Evolutionary conservation across 2,888 invertebrate species (phyloP).

Genomic region (Salpingus planirostris): DNA sequence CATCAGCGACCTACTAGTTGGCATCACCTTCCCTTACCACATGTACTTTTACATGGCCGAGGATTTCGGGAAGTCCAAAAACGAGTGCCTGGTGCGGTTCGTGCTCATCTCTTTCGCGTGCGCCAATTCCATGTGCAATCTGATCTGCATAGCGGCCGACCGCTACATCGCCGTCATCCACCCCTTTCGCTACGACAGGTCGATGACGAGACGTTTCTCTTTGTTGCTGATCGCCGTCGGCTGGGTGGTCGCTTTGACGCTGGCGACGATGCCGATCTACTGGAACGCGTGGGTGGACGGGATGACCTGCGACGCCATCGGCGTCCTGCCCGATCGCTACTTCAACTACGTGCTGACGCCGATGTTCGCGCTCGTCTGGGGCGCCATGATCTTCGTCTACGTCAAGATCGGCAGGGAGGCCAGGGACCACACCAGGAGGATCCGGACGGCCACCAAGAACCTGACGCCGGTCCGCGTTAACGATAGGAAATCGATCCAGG

Average conservation of each 20-base stretch:
- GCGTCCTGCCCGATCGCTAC: conserved; percentile 45
- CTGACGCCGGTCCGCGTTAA: conserved; percentile 21
- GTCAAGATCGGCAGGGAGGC: conserved; percentile 73
- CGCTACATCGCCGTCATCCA: conserved; percentile 72
- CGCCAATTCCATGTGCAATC: conserved; percentile 68
- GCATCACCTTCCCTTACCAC: conserved; percentile 68
- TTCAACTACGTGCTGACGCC: conserved; percentile 52
- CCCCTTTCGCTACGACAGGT: conserved; percentile 67
- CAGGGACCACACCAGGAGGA: conserved; percentile 58
- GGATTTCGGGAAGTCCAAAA: conserved; percentile 49
- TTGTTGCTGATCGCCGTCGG: conserved; percentile 54
- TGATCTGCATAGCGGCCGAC: conserved; percentile 70
- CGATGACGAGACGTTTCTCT: conserved; percentile 61
- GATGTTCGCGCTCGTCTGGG: conserved; percentile 63
- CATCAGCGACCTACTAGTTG: conserved; percentile 69
- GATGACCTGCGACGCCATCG: conserved; percentile 52
- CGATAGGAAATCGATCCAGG: conserved; percentile 72
- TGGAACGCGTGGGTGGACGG: conserved; percentile 63
- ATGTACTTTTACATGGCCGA: conserved; percentile 60
- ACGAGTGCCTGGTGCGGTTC: conserved; percentile 62
- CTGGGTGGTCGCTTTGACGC: conserved; percentile 57
- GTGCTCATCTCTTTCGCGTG: conserved; percentile 67
- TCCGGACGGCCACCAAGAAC: conserved; percentile 26
- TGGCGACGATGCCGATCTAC: conserved; percentile 63
- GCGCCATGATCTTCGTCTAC: conserved; percentile 66